Conservation (phyloP, 2,888 invertebrate species). For the Papilio protenor region DNA sequence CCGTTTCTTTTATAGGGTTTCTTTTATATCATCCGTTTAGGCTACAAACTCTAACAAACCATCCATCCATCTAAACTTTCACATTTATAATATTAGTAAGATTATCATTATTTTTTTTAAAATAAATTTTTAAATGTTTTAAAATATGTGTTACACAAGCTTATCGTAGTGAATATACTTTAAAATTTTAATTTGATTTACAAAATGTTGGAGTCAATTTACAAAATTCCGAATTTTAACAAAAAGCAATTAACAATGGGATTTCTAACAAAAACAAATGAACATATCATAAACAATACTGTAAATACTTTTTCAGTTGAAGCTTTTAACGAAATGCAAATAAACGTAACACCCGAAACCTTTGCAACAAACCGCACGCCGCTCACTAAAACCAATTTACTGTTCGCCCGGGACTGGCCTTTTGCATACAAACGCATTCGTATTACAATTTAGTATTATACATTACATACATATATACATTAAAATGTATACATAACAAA, state of each 20-base stretch:
- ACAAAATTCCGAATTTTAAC: not conserved
- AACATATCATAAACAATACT: not conserved
- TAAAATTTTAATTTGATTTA: no score
- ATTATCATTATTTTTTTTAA: no score
- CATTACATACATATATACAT: not conserved
- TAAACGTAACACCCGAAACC: conserved; percentile 31
- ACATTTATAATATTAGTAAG: no score
- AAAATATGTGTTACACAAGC: no score
- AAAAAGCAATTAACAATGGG: not conserved
- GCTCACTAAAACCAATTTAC: conserved; percentile 31
- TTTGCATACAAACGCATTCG: conserved; percentile 23
- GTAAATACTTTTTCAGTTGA: conserved; percentile 26
- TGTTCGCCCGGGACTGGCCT: conserved; percentile 6
- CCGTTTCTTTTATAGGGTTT: no score
- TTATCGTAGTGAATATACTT: no score
- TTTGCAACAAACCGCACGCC: conserved; percentile 32
- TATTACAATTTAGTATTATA: not conserved
- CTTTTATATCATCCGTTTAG: no score
- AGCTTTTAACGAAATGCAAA: conserved; percentile 32
- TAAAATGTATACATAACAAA: not conserved
- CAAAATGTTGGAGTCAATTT: not conserved
- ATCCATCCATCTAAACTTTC: no score
- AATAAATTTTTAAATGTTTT: no score
- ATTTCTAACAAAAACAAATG: not conserved
- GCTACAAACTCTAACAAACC: no score